Evolutionary conservation across 2,797 vertebrate genomes (phyloP), one percentile per base, ranked within the genome.

Genomic region (Schizothorax lantsangensis): DNA sequence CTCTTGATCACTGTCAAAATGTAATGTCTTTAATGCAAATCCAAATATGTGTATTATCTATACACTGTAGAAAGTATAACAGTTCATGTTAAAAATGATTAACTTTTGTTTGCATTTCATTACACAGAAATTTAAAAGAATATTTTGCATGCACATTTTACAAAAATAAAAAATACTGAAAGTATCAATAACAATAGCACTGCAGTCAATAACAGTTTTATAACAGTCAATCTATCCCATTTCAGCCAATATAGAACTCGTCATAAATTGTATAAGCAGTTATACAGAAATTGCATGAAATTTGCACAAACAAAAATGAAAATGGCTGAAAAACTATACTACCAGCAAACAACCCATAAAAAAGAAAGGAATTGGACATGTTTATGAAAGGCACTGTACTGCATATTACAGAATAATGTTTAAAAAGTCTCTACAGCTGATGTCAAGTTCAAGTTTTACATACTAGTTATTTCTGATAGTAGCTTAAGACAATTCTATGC

Each of bases 371-470:
- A 11, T 6, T 26, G 59, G 15, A 66, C 52, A 30, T 40, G 14
- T 77, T 47, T 74, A 80, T 26, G 26, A 47, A 81, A 75, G 59
- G 69, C 85, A 85, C 40, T 81, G 21, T 66, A 84, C 59, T 85
- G 74, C 26, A 81, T 72, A 69, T 80, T 77, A 83, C 43, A 89
- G 54, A 86, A 84, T 84, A 33, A 71, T 36, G 59, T 9, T 14
- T 3, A 23, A 52, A 71, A 33, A 47, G 6, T 74, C 69, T 87
- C 49, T 82, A 72, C 68, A 84, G 52, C 71, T 84, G 59, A 30
- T 87, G 52, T 62, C 26, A 82, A 86, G 21, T 89, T 89, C 84
- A 89, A 82, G 86, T 90, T 87, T 89, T 26, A 79, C 57, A 81
- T 45, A 81, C 14, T 45, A 59, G 43, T 82, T 71, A 68, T 87